Evolutionary conservation across 2,113 vertebrate species (phyloP).

Genomic region (Odobenus rosmarus): DNA sequence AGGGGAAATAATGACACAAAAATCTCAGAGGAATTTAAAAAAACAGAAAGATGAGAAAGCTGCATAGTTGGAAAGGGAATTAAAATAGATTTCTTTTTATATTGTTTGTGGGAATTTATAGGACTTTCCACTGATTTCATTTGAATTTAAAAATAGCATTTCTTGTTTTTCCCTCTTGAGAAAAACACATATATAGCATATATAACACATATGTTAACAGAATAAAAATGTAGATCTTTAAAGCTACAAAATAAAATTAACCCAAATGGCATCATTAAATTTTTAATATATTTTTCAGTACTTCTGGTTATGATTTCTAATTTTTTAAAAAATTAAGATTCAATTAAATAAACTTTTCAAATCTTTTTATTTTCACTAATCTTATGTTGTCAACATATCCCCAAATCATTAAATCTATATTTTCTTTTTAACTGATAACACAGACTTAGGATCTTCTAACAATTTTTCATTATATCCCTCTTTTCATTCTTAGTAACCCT

Average conservation of each 20-base stretch:
- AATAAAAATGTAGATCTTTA: constrained; percentile 19
- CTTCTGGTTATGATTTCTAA: neutral
- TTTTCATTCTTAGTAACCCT: neutral
- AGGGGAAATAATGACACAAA: neutral
- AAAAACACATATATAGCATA: neutral
- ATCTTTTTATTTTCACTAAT: neutral
- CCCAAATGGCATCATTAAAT: neutral
- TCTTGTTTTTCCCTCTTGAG: neutral
- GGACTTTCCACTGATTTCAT: neutral
- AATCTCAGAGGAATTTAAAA: neutral
- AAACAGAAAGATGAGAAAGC: neutral
- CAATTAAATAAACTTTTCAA: neutral
- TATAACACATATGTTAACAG: neutral
- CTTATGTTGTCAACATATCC: neutral
- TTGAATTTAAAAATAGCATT: neutral
- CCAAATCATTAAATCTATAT: neutral
- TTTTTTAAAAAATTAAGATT: neutral
- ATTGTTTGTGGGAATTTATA: neutral
- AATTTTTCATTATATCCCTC: neutral
- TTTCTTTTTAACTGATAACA: neutral
- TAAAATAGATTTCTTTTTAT: constrained; percentile 21
- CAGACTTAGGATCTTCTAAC: neutral
- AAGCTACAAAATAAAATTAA: constrained; percentile 23
- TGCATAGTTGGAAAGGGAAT: neutral
- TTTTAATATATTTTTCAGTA: neutral